A percentile compares a stretch with the other conserved stretches of the same genome.
Conservation (phyloP, 2,888 invertebrate genomes). For the Oscheius myriophilus region DNA sequence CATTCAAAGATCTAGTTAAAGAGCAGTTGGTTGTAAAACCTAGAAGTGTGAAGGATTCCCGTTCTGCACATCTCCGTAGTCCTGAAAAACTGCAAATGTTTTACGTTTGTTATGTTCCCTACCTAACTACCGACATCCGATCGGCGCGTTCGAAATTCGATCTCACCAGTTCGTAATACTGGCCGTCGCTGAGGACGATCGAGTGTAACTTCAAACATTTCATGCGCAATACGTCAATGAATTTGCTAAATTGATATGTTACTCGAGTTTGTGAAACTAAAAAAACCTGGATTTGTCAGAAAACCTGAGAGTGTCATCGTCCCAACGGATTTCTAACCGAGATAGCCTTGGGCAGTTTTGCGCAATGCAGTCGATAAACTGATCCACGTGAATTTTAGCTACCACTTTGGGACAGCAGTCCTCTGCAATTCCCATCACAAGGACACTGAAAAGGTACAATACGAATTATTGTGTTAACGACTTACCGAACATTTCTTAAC, state of each 20-base stretch:
- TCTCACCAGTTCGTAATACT: conserved; percentile 98
- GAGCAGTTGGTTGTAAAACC: conserved; percentile 91
- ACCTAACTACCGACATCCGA: conserved; percentile 87
- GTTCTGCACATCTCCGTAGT: conserved; percentile 95
- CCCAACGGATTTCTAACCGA: conserved; percentile 94
- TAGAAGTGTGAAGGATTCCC: conserved; percentile 89
- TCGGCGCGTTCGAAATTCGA: conserved; percentile 99
- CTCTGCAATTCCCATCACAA: conserved; percentile 96
- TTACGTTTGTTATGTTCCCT: conserved; percentile 4
- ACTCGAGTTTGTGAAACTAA: no score
- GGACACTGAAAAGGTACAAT: conserved; percentile 78
- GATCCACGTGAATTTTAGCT: conserved; percentile 83
- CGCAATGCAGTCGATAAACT: conserved; percentile 95
- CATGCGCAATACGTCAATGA: conserved; percentile 94
- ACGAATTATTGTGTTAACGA: background rate
- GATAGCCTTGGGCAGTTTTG: conserved; percentile 88
- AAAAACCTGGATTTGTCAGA: conserved; percentile 91
- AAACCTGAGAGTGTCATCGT: conserved; percentile 95
- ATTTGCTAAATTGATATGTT: conserved; percentile 79
- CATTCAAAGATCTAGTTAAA: conserved; percentile 80
- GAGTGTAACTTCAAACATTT: conserved; percentile 91
- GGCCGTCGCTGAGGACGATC: conserved; percentile 93
- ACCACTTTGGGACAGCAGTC: conserved; percentile 94
- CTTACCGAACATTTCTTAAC: conserved; percentile 87
- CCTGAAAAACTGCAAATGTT: conserved; percentile 71